Percentiles rank a stretch among this genome's conserved stretches.
Conservation (phyloP, 2,113 vertebrate genomes). For the Datnioides undecimradiatus region DNA sequence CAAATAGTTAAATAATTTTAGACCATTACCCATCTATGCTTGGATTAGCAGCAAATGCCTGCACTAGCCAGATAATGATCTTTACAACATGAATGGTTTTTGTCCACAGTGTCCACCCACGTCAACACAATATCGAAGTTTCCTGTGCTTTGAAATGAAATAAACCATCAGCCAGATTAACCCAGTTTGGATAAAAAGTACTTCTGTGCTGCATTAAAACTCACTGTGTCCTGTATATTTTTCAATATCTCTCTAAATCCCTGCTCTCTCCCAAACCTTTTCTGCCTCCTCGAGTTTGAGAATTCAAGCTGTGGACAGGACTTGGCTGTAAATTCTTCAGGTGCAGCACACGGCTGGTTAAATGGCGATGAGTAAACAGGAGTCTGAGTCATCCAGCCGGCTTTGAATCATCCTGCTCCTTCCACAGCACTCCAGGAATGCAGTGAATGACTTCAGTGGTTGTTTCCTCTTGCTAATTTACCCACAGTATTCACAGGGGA, state of each 20-base stretch:
- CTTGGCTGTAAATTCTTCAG: constrained; percentile 68
- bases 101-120: too few relatives aligned
- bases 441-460: constrained; percentile 49
- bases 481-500: constrained; percentile 62
- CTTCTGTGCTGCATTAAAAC: neutral
- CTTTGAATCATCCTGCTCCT: constrained; percentile 56
- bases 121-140: too few relatives aligned
- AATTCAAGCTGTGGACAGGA: constrained; percentile 33
- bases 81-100: too few relatives aligned
- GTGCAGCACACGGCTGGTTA: constrained; percentile 64
- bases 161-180: neutral
- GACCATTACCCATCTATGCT: too few relatives aligned
- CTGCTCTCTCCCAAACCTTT: neutral
- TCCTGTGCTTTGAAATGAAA: neutral
- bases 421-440: constrained; percentile 37
- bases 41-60: too few relatives aligned
- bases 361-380: constrained; percentile 70
- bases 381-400: constrained; percentile 66
- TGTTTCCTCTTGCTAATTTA: constrained; percentile 64
- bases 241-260: constrained; percentile 3
- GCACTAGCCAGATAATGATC: too few relatives aligned
- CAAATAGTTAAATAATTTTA: too few relatives aligned
- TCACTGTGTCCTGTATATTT: neutral
- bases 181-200: neutral
- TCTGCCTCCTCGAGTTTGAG: constrained; percentile 25